Conservation (phyloP, 2,888 invertebrate genomes). For the Pseudeuparius sepicola region DNA sequence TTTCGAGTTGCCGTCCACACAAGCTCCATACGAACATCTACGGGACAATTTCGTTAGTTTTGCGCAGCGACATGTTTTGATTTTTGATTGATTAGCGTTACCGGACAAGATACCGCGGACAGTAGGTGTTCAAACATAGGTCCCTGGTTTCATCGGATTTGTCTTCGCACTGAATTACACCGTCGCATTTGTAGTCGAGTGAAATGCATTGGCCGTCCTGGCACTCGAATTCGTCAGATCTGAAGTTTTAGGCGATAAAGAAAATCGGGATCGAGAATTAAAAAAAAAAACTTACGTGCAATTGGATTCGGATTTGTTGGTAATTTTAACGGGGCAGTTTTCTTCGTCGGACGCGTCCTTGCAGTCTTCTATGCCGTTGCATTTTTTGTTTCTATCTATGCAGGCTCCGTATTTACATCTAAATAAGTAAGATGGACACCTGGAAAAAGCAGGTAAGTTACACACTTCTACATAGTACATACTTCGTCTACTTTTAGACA, state of each 20-base stretch:
- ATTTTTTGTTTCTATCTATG: slow-evolving; percentile 40
- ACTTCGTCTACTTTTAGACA: no score
- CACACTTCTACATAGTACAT: no score
- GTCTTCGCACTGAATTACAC: slow-evolving; percentile 28
- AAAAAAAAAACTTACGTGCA: slow-evolving; percentile 16
- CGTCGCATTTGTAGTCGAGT: slow-evolving; percentile 28
- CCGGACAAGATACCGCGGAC: slow-evolving; percentile 23
- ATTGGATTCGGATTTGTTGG: slow-evolving; percentile 13
- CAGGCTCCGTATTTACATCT: slow-evolving; percentile 33
- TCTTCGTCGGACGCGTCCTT: slow-evolving; percentile 44
- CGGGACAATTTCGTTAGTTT: no score
- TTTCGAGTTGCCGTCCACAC: slow-evolving; percentile 37
- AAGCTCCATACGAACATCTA: slow-evolving; percentile 32
- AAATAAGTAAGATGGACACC: slow-evolving; percentile 38
- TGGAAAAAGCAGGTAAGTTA: slow-evolving; percentile 17
- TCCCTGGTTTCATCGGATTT: slow-evolving; percentile 30
- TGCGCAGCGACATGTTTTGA: no score
- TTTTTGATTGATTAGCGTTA: no score
- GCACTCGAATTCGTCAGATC: slow-evolving; percentile 27
- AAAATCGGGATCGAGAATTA: background rate
- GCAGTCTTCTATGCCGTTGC: slow-evolving; percentile 43
- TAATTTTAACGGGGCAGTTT: slow-evolving; percentile 6
- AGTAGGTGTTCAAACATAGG: slow-evolving; percentile 24
- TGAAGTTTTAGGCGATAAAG: slow-evolving; percentile 13
- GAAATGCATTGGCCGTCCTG: slow-evolving; percentile 26